Base-by-base conservation (phyloP, 2,797 vertebrate species). In the Ispidina lecontei region DNA sequence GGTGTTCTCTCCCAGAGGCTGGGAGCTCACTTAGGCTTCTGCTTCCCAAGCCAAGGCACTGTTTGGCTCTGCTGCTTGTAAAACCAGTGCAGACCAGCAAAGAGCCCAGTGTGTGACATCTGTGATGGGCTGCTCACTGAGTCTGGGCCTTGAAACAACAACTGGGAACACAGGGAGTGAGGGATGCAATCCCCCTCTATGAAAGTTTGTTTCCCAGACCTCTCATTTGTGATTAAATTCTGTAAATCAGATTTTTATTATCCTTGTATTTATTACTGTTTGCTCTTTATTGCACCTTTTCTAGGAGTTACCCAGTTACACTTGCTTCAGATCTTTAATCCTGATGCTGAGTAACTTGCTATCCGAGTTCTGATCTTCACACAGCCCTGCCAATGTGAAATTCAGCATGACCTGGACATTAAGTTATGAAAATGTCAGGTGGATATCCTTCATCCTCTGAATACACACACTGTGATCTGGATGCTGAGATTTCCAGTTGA, bases 361-460 rank as follows among this genome's bases (percentile, higher is more conserved):
- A 29, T 16, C 6, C 13, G 58, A 76, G 18, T 60, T 78, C 39
- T 91, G 55, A 89, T 72, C 44, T 87, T 89, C 73, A 37, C 28
- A 59, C 5, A 11, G 28, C 62, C 37, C 43, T 71, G 14, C 10
- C 71, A 89, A 83, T 26, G 62, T 18, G 29, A 89, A 83, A 74
- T 74, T 77, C 37, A 74, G 35, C 14, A 58, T 85, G 79, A 77
- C 31, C 43, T 91, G 23, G 2, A 31, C 64, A 18, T 54, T 71
- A 59, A 41, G 28, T 58, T 85, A 65, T 14, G 84, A 51, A 91
- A 93, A 95, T 91, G 41, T 80, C 85, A 83, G 18, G 33, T 62
- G 29, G 19, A 51, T 91, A 83, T 58, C 52, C 60, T 60, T 60
- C 64, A 68, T 67, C 23, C 41, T 74, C 87, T 62, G 54, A 95